Conservation (phyloP, 2,113 vertebrate genomes). For the Mustelus asterias region DNA sequence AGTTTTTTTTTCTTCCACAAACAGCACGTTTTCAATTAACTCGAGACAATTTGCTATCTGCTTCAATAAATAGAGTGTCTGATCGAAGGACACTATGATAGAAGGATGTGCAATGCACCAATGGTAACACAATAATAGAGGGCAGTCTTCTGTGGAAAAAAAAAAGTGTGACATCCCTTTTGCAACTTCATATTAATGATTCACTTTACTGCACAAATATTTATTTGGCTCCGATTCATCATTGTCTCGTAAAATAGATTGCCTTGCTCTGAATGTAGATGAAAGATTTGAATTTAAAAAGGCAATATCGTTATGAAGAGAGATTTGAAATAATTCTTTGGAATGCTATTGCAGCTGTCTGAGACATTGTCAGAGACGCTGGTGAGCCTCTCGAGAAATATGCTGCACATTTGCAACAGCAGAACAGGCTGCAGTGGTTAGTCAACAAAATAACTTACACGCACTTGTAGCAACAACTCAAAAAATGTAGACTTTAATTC, state of each 20-base stretch:
- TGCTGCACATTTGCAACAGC: neutral
- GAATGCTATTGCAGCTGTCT: neutral
- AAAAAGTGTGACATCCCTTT: conserved; percentile 42
- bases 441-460: neutral
- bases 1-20: conserved; percentile 44
- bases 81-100: conserved; percentile 54
- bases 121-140: conserved; percentile 49
- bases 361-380: neutral
- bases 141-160: conserved; percentile 49
- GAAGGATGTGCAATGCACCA: conserved; percentile 48
- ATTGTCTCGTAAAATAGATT: conserved; percentile 4
- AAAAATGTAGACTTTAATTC: neutral
- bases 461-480: neutral
- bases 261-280: neutral
- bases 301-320: neutral
- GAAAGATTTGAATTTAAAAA: conserved; percentile 31
- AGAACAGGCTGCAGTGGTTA: neutral
- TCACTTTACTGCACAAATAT: conserved; percentile 47
- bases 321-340: neutral
- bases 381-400: neutral
- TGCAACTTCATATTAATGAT: conserved; percentile 41
- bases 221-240: conserved; percentile 33
- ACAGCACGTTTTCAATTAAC: conserved; percentile 61
- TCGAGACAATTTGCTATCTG: conserved; percentile 64
- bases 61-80: conserved; percentile 51